Base-by-base conservation (phyloP, 2,888 invertebrate genomes). In the Andrena praecox region DNA sequence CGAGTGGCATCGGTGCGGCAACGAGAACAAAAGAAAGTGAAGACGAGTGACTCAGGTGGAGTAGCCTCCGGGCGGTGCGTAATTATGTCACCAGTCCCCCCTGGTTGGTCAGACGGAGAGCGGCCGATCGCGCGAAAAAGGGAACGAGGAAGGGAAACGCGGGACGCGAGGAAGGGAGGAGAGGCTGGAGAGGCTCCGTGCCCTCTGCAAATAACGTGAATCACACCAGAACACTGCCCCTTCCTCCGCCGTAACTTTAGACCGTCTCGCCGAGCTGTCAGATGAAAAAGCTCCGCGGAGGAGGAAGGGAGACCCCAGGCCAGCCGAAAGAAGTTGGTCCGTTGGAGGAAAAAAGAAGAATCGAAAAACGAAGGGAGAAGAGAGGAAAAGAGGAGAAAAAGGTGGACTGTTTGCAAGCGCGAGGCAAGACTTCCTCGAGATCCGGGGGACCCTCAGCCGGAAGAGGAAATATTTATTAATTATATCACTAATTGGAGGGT, bases 11-110 rank as follows among this genome's bases (percentile, higher is more conserved):
- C 79, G 60, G 67, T 62, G 60, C 52, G 64, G 33, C 76, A 84
- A 79, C 76, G 84, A 87, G 87, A 87, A 91, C 90, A 91, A 92
- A 91, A 93, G 90, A 90, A 90, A 89, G 88, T 74, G 87, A 90
- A 88, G 89, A 90, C 90, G 91, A 91, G 90, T 93, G 93, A 92
- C 90, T 91, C 91, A 90, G 90, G 91, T 90, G 90, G 87, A 90
- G 88, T 88, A 90, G 90, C 91, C 91, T 90, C 87, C 78, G 86
- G 87, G 85, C 87, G 82, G 85, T 89, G 85, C 89, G 91, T 91
- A 93, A 93, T 93, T 93, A 93, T 93, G 92, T 93, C 93, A 93
- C 92, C 89, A 87, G 90, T 90, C 89, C 86, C 85, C 87, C 16
- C 42, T 20, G 42, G 74, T 42, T 75, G 81, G 76, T 66, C 79